These are phyloP conservation scores for Otocyon megalotis DNA, from an alignment of 2,113 vertebrate genomes.

Conservation along the genomic window DNA sequence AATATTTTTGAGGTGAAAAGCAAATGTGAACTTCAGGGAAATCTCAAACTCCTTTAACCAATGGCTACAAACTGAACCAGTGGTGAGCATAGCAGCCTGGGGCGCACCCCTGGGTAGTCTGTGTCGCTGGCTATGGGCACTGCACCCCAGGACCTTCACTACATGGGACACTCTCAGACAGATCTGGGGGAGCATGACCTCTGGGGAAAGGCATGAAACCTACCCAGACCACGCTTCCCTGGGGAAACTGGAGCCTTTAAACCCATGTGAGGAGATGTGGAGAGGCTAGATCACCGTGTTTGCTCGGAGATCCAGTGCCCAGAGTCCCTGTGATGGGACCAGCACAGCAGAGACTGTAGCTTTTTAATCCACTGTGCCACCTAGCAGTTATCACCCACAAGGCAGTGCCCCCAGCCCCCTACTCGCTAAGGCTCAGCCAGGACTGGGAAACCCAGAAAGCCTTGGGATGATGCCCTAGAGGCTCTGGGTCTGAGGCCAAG, in stretches of 20 bases:
- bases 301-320: rapidly evolving
- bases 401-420: not conserved
- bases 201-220: not conserved
- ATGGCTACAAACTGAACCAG: not conserved
- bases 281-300: rapidly evolving
- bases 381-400: not conserved
- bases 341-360: too few species aligned
- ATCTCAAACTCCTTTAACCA: not conserved
- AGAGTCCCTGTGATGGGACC: not conserved
- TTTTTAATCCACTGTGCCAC: not conserved
- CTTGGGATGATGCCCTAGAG: rapidly evolving
- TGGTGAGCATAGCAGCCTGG: not conserved
- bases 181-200: not conserved
- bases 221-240: not conserved
- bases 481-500: rapidly evolving
- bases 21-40: not conserved
- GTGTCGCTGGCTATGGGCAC: rapidly evolving
- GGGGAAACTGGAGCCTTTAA: not conserved
- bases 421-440: rapidly evolving
- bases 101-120: rapidly evolving
- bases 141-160: rapidly evolving
- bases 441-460: not conserved
- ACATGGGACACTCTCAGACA: rapidly evolving
- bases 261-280: rapidly evolving
- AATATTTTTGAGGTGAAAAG: not conserved